Base-by-base conservation (phyloP, 2,113 vertebrate genomes). In the Furnarius figulus region DNA sequence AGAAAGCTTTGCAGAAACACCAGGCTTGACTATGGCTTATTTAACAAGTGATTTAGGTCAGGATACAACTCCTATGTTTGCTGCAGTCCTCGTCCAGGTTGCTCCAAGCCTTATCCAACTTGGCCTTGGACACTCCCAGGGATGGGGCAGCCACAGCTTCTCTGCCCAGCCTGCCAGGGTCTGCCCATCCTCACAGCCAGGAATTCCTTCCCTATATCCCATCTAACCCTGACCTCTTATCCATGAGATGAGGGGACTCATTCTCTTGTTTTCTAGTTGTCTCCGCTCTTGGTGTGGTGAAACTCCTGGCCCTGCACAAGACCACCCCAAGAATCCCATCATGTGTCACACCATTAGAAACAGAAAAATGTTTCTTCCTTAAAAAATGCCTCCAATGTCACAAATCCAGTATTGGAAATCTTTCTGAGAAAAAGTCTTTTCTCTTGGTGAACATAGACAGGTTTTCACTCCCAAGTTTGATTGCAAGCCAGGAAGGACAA, bases 401-500 rank as follows among this genome's bases (percentile, higher is more conserved):
- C 58, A 75, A 81, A 84, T 31, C 44, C 37, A 77, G 40, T 56
- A 61, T 10, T 59, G 61, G 47, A 89, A 92, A 68, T 35, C 37
- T 61, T 84, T 25, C 55, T 83, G 74, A 92, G 84, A 65, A 78
- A 73, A 89, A 40, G 50, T 27, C 71, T 95, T 94, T 67, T 89
- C 37, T 93, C 61, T 83, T 82, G 53, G 74, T 95, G 67, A 85
- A 55, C 81, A 83, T 21, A 87, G 87, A 65, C 23, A 35, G 11
- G 14, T 76, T 93, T 89, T 94, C 65, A 75, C 53, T 91, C 67
- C 25, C 33, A 93, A 49, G n/a, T 76, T 85, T 92, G 70, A 70
- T 39, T 95, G 84, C 61, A 62, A 77, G 74, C 78, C 75, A 89
- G 82, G 58, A 95, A 95, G 59, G 81, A 94, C 53, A 87, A 70